Base-by-base conservation (phyloP, 2,797 vertebrate genomes). In the Tadarida brasiliensis region DNA sequence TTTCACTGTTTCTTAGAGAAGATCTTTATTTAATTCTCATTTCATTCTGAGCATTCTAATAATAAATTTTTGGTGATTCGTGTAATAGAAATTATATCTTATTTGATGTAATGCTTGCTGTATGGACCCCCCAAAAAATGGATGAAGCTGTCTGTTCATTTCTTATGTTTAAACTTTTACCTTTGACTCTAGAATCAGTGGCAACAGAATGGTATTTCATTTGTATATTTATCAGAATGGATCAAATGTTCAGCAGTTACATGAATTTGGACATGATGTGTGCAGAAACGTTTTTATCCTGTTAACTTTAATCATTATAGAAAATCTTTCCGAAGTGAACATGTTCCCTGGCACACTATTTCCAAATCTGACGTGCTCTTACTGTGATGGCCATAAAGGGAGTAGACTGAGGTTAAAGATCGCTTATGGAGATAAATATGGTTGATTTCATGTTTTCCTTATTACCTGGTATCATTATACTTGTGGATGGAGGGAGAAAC, bases 241-340 rank as follows among this genome's bases (percentile, higher is more conserved):
- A 56, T 61, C 73, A 33, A 65, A 30, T 17, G 19, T 56, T 87
- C 22, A 82, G 7, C 15, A 33, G 44, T 47, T 67, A 44, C 11
- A 2, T 44, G 84, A 90, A 90, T 84, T 91, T 59, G 51, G 51
- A 35, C 49, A 17, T 65, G 51, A 39, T 90, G 22, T 77, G 17
- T 74, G n/a, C 33, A 85, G 28, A 96, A 95, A 2, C 16, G 26
- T 51, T 93, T 93, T 68, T 96, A 44, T 90, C 85, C n/a, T 81
- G 33, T 91, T 91, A 91, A 74, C n/a, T 78, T 78, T 35, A 80
- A 59, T 24, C 7, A 26, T 71, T 86, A 16, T 30, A 84, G 80
- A 91, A 91, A 84, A 35, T 70, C 39, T 57, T 91, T 39, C 22
- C 54, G 84, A 71, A 76, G 63, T 35, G 8, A 95, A 47, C 51